Evolutionary conservation across 2,113 vertebrate species (phyloP).

Genomic region (Amphiprion percula): DNA sequence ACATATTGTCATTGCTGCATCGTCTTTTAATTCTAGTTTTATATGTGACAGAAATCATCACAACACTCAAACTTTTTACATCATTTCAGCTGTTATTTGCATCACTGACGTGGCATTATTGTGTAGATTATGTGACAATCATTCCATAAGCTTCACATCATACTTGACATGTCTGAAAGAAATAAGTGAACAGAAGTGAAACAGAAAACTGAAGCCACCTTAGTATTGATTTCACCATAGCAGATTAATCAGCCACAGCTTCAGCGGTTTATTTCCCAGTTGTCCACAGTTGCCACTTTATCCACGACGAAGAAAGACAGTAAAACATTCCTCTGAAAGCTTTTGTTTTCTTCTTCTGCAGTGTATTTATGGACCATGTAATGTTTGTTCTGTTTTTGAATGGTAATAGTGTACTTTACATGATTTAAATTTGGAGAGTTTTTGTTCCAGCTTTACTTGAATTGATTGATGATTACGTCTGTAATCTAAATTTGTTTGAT

Average conservation of each 20-base stretch:
- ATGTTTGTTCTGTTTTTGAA: constrained; percentile 68
- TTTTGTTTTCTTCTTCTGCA: constrained; percentile 32
- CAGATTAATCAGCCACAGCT: constrained; percentile 23
- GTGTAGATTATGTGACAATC: constrained; percentile 71
- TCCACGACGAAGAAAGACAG: constrained; percentile 41
- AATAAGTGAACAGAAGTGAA: constrained; percentile 16
- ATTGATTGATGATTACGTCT: constrained; percentile 68
- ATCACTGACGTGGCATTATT: constrained; percentile 49
- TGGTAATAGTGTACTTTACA: constrained; percentile 62
- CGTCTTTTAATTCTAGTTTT: constrained; percentile 41
- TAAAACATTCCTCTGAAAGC: constrained; percentile 66
- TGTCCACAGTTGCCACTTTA: constrained; percentile 17
- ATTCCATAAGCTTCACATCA: constrained; percentile 29
- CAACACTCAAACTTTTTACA: constrained; percentile 12
- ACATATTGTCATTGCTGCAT: neutral
- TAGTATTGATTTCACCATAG: constrained; percentile 15
- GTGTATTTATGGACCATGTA: constrained; percentile 59
- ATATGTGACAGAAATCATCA: constrained; percentile 17
- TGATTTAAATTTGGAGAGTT: constrained; percentile 37
- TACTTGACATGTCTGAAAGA: constrained; percentile 6
- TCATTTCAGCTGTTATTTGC: constrained; percentile 22
- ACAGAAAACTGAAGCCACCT: constrained; percentile 25
- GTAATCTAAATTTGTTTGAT: constrained; percentile 80
- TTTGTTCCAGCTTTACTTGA: constrained; percentile 73
- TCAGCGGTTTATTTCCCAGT: constrained; percentile 14